Conservation (phyloP, 2,888 invertebrate genomes). For the Aporophyla lueneburgensis region DNA sequence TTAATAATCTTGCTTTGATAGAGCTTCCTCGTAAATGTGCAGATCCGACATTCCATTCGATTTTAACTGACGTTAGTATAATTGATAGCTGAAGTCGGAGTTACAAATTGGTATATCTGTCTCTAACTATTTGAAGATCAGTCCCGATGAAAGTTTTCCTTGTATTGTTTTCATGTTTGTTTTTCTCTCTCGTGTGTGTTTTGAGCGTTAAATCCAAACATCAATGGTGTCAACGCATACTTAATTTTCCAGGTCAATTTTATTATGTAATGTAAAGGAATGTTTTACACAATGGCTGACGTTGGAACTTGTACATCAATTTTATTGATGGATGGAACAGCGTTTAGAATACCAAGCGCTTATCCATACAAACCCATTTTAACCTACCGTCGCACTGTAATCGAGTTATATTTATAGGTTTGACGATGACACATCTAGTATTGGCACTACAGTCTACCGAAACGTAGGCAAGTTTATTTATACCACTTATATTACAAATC, state of each 20-base stretch:
- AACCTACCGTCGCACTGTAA: conserved; percentile 27
- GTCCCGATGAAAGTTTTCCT: background rate
- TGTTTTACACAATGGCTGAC: conserved; percentile 12
- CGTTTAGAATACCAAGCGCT: conserved; percentile 14
- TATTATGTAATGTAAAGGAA: conserved; percentile 1
- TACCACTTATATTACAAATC: conserved; percentile 49
- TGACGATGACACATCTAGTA: conserved; percentile 54
- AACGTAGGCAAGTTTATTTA: conserved; percentile 51
- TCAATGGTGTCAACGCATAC: background rate
- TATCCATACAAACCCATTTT: conserved; percentile 39
- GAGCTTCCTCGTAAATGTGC: conserved; percentile 52
- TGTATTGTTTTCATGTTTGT: background rate
- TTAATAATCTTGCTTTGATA: conserved; percentile 65
- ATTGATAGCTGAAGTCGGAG: conserved; percentile 47
- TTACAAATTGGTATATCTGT: conserved; percentile 20
- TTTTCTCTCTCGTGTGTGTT: background rate
- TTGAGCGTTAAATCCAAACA: background rate
- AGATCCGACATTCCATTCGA: conserved; percentile 58
- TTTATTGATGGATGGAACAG: conserved; percentile 27
- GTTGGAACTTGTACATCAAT: conserved; percentile 31
- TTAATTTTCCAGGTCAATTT: background rate
- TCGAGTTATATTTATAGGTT: conserved; percentile 49
- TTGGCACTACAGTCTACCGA: conserved; percentile 51
- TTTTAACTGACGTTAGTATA: conserved; percentile 33
- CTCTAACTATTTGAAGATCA: background rate